A percentile compares a stretch with the other conserved stretches of the same genome.
Evolutionary conservation across 2,888 invertebrate genomes (phyloP).

Genomic region (Cepaea hortensis): DNA sequence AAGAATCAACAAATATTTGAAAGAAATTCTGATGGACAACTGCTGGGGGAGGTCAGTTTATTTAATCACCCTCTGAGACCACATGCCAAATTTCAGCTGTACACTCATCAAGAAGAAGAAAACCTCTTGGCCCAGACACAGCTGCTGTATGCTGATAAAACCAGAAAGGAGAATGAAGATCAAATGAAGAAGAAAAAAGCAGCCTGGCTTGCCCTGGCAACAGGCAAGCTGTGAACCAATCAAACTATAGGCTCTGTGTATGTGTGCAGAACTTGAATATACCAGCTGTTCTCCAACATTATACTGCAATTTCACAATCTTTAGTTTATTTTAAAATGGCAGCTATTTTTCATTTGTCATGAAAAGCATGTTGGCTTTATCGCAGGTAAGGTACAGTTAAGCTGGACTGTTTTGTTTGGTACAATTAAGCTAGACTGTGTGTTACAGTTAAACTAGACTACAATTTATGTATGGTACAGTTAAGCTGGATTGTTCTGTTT

Average conservation of each 20-base stretch:
- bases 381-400: no score
- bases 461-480: no score
- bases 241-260: background rate
- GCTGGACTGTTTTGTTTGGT: no score
- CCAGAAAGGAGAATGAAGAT: conserved; percentile 57
- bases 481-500: no score
- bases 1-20: conserved; percentile 57
- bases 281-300: background rate
- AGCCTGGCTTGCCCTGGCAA: conserved; percentile 68
- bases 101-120: conserved; percentile 70
- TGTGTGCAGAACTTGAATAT: background rate
- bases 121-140: conserved; percentile 63
- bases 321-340: no score
- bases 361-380: no score
- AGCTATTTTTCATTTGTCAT: no score
- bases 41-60: conserved; percentile 65
- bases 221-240: conserved; percentile 48
- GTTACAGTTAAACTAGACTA: no score
- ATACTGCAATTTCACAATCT: background rate
- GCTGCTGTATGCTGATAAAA: conserved; percentile 57
- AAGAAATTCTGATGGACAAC: conserved; percentile 55
- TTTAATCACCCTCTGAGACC: conserved; percentile 71
- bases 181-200: conserved; percentile 64
- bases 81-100: conserved; percentile 71
- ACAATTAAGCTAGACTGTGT: no score